A percentile compares a stretch with the other conserved stretches of the same genome.
Evolutionary conservation across 2,113 vertebrate species (phyloP).

Genomic region (Engystomops pustulosus): DNA sequence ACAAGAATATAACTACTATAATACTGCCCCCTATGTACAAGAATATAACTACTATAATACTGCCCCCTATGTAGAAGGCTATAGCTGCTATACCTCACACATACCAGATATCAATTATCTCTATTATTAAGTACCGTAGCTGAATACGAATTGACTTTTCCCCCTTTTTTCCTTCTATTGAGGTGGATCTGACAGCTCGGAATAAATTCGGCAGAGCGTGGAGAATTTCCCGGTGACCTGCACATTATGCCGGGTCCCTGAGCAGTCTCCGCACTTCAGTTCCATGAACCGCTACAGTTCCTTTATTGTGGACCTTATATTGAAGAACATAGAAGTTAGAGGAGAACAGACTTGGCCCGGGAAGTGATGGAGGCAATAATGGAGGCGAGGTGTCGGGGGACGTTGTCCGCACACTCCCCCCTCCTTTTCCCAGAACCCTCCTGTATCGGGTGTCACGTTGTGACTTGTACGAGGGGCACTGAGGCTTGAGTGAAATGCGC

Average conservation of each 20-base stretch:
- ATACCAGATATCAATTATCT: too few relatives aligned
- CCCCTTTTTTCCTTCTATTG: neutral
- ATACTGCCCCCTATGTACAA: too few relatives aligned
- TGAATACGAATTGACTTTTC: neutral
- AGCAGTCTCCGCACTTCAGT: neutral
- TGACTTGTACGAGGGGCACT: neutral
- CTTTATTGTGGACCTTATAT: neutral
- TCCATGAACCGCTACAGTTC: neutral
- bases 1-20: too few relatives aligned
- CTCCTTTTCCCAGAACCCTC: neutral
- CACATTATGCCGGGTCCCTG: neutral
- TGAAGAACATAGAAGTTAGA: neutral
- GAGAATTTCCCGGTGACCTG: neutral
- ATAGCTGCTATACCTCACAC: neutral
- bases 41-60: too few relatives aligned
- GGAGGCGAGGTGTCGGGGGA: constrained; percentile 1
- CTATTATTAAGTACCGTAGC: neutral
- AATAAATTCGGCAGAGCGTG: neutral
- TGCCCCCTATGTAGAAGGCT: too few relatives aligned
- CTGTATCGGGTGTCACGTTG: neutral
- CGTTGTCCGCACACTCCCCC: neutral
- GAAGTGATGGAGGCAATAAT: constrained; percentile 6
- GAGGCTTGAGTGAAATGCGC: constrained; percentile 22
- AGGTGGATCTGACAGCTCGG: neutral
- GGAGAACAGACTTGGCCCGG: neutral